Evolutionary conservation across 2,888 invertebrate species (phyloP), one percentile per base, ranked within the genome.

Genomic region (Epinotia bilunana): DNA sequence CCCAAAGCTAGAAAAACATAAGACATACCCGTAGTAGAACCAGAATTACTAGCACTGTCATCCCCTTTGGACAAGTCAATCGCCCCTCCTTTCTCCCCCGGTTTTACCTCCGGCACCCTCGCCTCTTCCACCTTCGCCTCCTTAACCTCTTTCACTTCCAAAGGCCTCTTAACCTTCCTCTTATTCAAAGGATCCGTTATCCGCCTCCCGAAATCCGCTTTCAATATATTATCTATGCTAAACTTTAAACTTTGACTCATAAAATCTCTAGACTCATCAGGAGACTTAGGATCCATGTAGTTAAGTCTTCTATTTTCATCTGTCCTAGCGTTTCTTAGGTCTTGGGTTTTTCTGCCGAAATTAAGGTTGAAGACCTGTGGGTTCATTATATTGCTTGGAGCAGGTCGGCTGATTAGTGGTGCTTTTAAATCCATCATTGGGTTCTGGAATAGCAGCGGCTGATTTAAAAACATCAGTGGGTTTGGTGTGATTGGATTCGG

Each of bases 211-310:
- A 98, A 98, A 86, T 98, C 98, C 0, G 98, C 98, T 83, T 97
- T 96, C 33, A 98, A 90, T 77, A 98, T 98, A 88, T 98, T 98
- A 83, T 97, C 97, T 86, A 98, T 97, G 84, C 97, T 97, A 91
- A 98, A 98, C 81, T 97, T 96, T 46, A 98, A 88, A 80, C 95
- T 93, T 77, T 95, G 95, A 77, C 95, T 95, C 0, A 93, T 92
- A 12, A 89, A 90, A 74, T 94, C 92, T 16, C 91, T 88, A 3
- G 91, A 90, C 16, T 92, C 92, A 55, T 91, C 91, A 0, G 91
- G 90, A 0, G 92, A 91, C 77, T 92, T 92, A 0, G 91, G 91
- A 2, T 86, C 83, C 65, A 83, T 80, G 46, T 84, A 86, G 13
- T 90, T 86, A 28, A 86, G 76, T 74, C 91, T 84, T 76, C 92